phyloP scores from a whole-genome alignment of 53 echinoderm and acorn worm genomes.

The Paelopatides confundens region DNA sequence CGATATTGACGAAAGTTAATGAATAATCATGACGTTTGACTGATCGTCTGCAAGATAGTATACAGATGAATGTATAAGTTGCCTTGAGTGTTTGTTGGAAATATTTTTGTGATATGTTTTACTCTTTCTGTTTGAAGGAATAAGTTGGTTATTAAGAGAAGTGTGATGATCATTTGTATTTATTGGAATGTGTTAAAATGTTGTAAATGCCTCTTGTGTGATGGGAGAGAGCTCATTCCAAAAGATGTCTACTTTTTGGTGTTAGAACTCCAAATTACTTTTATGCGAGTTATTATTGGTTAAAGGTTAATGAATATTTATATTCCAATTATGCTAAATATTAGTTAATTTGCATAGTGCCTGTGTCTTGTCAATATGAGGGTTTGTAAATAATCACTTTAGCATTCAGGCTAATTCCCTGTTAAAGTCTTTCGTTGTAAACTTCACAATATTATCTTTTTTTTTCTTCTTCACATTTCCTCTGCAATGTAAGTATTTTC shows the following conservation, averaged over 20 bases:
- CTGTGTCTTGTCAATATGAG: neutral
- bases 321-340: neutral
- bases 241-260: too few relatives aligned
- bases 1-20: neutral
- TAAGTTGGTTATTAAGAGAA: too few relatives aligned
- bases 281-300: neutral
- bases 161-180: too few relatives aligned
- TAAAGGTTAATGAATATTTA: neutral
- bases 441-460: neutral
- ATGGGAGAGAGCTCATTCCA: too few relatives aligned
- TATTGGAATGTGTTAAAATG: too few relatives aligned
- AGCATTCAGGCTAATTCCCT: neutral
- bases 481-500: neutral
- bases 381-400: neutral
- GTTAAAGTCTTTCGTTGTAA: constrained; percentile 3
- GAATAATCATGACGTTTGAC: neutral
- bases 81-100: neutral
- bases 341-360: neutral
- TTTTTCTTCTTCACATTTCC: neutral
- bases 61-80: neutral
- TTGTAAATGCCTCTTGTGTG: too few relatives aligned
- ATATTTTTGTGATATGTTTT: neutral
- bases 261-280: too few relatives aligned
- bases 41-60: too few relatives aligned
- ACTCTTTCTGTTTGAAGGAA: too few relatives aligned